phyloP scores from a whole-genome alignment of 2,113 vertebrate genomes.

The Macquaria australasica region DNA sequence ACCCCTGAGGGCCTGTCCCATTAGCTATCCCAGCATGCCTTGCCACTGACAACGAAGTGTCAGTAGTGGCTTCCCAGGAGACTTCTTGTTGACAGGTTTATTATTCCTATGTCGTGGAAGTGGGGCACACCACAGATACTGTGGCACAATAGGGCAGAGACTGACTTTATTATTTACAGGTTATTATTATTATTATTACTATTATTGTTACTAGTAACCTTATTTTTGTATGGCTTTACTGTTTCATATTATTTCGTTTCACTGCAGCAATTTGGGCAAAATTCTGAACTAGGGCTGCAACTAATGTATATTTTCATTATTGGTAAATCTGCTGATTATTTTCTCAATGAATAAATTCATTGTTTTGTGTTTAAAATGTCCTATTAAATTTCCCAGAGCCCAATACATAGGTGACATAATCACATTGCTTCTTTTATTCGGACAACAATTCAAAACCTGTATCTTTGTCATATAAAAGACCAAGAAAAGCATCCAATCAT shows the following conservation, averaged over 20 bases:
- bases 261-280: neutral
- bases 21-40: constrained; percentile 56
- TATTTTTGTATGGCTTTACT: neutral
- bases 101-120: constrained; percentile 53
- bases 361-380: neutral
- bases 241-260: neutral
- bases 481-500: neutral
- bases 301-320: neutral
- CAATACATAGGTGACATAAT: neutral
- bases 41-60: constrained; percentile 57
- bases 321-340: neutral
- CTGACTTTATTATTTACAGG: neutral
- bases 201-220: neutral
- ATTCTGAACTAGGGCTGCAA: neutral
- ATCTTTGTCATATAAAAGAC: neutral
- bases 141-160: neutral
- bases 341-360: neutral
- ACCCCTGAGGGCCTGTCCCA: constrained; percentile 47
- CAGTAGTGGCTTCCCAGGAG: constrained; percentile 45
- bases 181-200: neutral
- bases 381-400: neutral
- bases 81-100: constrained; percentile 64
- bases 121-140: constrained; percentile 7
- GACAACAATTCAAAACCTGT: neutral
- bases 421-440: neutral